These are phyloP conservation scores for Limnephilus rhombicus DNA, from an alignment of 2,888 invertebrate species.

Conservation along the genomic window DNA sequence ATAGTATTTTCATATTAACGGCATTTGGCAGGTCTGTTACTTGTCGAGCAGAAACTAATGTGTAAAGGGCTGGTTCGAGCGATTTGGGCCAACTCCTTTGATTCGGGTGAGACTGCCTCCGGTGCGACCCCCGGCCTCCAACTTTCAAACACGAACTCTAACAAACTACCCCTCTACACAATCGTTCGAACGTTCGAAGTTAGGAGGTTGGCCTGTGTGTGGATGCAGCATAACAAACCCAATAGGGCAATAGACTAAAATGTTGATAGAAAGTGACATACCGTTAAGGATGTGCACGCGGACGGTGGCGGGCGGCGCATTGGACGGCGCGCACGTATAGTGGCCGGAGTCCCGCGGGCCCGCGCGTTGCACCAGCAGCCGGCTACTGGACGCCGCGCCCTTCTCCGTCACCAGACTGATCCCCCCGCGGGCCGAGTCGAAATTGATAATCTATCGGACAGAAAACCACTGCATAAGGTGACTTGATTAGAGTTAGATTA, in stretches of 20 bases:
- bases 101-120: too few relatives aligned
- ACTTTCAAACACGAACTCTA: too few relatives aligned
- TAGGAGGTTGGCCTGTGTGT: too few relatives aligned
- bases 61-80: too few relatives aligned
- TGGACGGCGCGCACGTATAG: slow-evolving; percentile 91
- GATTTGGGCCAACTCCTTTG: too few relatives aligned
- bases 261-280: slow-evolving; percentile 73
- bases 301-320: slow-evolving; percentile 87
- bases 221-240: too few relatives aligned
- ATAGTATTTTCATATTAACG: too few relatives aligned
- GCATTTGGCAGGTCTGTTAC: too few relatives aligned
- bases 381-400: slow-evolving; percentile 89
- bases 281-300: slow-evolving; percentile 92
- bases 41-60: too few relatives aligned
- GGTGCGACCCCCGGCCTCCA: too few relatives aligned
- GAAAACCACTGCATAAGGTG: neutral
- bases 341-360: slow-evolving; percentile 88
- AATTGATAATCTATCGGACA: slow-evolving; percentile 86
- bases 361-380: slow-evolving; percentile 89
- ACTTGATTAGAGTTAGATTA: neutral
- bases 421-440: slow-evolving; percentile 92
- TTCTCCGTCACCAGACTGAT: slow-evolving; percentile 93
- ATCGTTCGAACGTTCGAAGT: too few relatives aligned
- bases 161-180: too few relatives aligned
- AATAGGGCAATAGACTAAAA: neutral